A percentile compares a stretch with the other conserved stretches of the same genome.
Evolutionary conservation across 2,113 vertebrate species (phyloP).

Genomic region (Psittacara wagleri): DNA sequence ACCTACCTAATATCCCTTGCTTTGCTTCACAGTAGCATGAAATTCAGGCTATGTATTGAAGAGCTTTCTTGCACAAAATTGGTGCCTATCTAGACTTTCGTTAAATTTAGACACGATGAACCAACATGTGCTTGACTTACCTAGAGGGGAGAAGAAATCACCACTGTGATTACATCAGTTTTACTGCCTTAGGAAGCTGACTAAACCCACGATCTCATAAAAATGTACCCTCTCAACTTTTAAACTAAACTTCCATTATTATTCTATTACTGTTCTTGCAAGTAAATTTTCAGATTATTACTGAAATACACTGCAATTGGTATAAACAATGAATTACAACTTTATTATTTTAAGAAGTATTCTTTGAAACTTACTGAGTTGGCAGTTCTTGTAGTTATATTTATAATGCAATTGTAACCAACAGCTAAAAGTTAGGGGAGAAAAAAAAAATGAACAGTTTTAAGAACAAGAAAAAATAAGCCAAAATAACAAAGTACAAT

Average conservation of each 20-base stretch:
- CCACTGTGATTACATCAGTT: background rate
- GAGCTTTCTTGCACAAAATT: background rate
- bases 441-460: background rate
- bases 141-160: background rate
- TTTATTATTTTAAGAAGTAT: slow-evolving; percentile 8
- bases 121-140: background rate
- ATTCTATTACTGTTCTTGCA: background rate
- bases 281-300: background rate
- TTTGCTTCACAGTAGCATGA: background rate
- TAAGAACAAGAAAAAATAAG: background rate
- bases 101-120: background rate
- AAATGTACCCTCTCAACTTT: background rate
- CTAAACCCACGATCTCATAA: background rate
- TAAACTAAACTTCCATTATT: background rate
- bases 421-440: slow-evolving; percentile 81
- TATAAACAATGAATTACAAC: background rate
- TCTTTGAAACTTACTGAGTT: slow-evolving; percentile 89
- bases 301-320: background rate
- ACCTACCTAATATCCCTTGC: background rate
- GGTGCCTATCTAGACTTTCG: background rate
- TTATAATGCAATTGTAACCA: slow-evolving; percentile 96
- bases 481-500: background rate
- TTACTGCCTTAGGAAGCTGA: background rate
- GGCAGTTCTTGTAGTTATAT: slow-evolving; percentile 94
- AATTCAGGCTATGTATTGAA: background rate